These are phyloP conservation scores for Graptemys geographica DNA, from an alignment of 2,797 vertebrate genomes.

Conservation along the genomic window DNA sequence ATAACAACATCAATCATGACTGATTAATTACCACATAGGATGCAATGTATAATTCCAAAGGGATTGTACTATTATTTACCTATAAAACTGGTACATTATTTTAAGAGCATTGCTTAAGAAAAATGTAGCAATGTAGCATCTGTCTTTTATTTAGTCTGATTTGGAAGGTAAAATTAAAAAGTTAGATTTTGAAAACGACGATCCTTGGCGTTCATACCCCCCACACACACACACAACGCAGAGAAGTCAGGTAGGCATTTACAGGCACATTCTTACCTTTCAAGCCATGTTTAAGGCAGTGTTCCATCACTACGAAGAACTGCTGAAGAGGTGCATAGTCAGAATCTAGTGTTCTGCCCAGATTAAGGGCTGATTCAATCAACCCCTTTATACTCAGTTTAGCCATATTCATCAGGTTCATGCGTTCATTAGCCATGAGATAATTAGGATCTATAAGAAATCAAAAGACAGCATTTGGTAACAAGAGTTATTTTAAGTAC, in stretches of 20 bases:
- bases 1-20: not conserved
- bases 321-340: conserved; percentile 98
- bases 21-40: not conserved
- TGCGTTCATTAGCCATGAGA: conserved; percentile 96
- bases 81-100: not conserved
- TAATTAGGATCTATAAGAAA: conserved; percentile 93
- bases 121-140: not conserved
- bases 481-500: not conserved
- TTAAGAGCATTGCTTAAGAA: not conserved
- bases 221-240: fast-evolving
- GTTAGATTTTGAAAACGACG: fast-evolving
- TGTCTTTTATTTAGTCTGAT: not conserved
- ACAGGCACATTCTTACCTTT: conserved; percentile 85
- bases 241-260: fast-evolving
- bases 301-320: conserved; percentile 99
- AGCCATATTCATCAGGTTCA: conserved; percentile 99
- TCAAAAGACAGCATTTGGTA: not conserved
- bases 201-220: not conserved
- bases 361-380: conserved; percentile 96
- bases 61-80: not conserved
- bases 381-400: conserved; percentile 98
- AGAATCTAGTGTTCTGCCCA: conserved; percentile 95
- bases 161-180: not conserved
- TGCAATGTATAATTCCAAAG: not conserved
- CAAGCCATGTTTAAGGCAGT: conserved; percentile 96